A percentile compares a stretch with the other conserved stretches of the same genome.
phyloP scores from a whole-genome alignment of 2,113 vertebrate genomes.

The Chaenocephalus aceratus region DNA sequence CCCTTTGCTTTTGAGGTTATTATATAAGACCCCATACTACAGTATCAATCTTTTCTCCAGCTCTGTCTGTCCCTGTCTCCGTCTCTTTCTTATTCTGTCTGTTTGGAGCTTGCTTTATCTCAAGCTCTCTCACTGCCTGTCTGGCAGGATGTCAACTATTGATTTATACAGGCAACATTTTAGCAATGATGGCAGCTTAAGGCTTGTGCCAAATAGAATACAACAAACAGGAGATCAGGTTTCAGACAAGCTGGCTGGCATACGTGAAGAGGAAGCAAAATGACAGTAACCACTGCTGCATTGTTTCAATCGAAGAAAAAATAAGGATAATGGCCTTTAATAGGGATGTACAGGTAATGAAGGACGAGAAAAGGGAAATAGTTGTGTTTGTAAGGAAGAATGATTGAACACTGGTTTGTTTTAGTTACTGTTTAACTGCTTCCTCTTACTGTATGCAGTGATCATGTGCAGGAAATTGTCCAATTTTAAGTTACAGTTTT shows the following conservation, averaged over 20 bases:
- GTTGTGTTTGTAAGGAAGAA: background rate
- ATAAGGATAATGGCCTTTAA: background rate
- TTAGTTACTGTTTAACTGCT: background rate
- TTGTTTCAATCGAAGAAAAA: constrained; percentile 7
- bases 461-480: constrained; percentile 1
- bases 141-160: constrained; percentile 84
- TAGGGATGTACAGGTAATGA: background rate
- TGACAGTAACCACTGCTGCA: constrained; percentile 40
- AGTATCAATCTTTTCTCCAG: constrained; percentile 23
- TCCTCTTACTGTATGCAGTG: background rate
- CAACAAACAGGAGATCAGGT: constrained; percentile 81
- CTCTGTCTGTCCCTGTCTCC: constrained; percentile 21
- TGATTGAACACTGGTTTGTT: background rate
- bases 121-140: constrained; percentile 55
- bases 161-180: constrained; percentile 80
- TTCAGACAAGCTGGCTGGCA: constrained; percentile 62
- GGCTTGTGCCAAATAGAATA: constrained; percentile 73
- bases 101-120: constrained; percentile 33
- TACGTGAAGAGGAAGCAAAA: constrained; percentile 55
- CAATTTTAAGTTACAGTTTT: background rate
- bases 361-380: background rate
- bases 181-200: constrained; percentile 75
- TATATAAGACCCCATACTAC: constrained; percentile 20
- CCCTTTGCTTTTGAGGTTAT: constrained; percentile 15
- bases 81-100: constrained; percentile 16